A percentile compares a stretch with the other conserved stretches of the same genome.
These are phyloP conservation scores for Saxidomus purpurata DNA, from an alignment of 1,140 invertebrate species.

Conservation along the genomic window DNA sequence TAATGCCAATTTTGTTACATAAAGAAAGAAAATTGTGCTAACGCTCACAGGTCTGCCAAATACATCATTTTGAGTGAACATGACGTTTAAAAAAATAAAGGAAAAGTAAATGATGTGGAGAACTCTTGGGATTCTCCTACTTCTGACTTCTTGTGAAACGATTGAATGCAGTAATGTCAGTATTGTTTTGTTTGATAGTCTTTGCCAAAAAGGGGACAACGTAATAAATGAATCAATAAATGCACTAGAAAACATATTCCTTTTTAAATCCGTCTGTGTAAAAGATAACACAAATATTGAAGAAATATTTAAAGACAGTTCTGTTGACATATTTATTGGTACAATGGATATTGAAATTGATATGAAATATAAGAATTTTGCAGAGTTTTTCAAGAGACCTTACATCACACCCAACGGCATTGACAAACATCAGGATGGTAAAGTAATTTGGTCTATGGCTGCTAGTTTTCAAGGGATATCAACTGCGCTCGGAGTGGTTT, in stretches of 20 bases:
- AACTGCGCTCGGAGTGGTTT: background rate
- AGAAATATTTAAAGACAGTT: background rate
- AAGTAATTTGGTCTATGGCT: background rate
- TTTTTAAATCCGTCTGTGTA: background rate
- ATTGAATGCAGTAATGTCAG: background rate
- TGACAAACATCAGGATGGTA: background rate
- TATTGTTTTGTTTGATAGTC: background rate
- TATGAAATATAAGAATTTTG: background rate
- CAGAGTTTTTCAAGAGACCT: background rate
- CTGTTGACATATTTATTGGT: background rate
- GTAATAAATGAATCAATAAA: background rate
- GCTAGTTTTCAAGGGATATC: background rate
- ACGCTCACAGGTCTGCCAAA: background rate
- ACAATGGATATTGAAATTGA: background rate
- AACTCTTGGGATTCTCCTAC: background rate
- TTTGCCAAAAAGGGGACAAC: background rate
- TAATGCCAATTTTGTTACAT: too few species aligned
- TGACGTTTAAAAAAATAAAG: background rate
- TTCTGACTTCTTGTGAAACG: conserved; percentile 3
- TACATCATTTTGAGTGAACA: background rate
- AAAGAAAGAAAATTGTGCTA: too few species aligned
- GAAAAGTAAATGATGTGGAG: background rate
- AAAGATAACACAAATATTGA: background rate
- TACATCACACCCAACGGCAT: background rate
- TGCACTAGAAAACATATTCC: background rate